A percentile compares a stretch with the other conserved stretches of the same genome.
Conservation (phyloP, 2,113 vertebrate species). For the Cygnus buccinator region DNA sequence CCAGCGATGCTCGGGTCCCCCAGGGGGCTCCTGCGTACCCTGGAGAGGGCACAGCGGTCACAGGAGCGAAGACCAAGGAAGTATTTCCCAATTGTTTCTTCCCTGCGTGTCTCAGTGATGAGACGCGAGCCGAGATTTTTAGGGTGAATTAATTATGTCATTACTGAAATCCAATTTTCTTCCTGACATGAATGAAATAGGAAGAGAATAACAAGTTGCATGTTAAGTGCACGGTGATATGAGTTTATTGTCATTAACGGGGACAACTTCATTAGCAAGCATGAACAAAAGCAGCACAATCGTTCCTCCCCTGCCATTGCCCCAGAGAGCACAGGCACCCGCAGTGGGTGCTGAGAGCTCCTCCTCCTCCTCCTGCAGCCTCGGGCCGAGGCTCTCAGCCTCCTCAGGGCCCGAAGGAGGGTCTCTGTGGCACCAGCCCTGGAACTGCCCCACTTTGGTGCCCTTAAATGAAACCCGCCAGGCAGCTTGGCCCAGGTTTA, state of each 20-base stretch:
- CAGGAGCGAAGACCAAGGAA: not conserved
- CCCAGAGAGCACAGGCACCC: not conserved
- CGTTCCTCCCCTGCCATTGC: not conserved
- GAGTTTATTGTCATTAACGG: not conserved
- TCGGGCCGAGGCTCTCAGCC: not conserved
- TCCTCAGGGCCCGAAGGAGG: not conserved
- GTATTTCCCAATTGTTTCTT: not conserved
- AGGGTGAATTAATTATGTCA: conserved; percentile 37
- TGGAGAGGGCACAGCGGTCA: not conserved
- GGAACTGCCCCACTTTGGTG: not conserved
- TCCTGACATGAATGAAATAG: conserved; percentile 54
- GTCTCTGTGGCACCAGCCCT: not conserved
- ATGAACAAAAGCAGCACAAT: not conserved
- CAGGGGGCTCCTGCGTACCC: not conserved
- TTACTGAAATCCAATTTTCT: conserved; percentile 58
- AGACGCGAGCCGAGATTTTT: not conserved
- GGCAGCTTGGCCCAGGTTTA: too few species aligned
- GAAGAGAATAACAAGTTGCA: conserved; percentile 34
- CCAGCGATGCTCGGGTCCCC: not conserved
- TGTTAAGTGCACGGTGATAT: not conserved
- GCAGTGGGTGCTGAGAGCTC: not conserved
- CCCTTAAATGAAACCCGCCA: not conserved
- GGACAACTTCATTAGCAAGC: conserved; percentile 56
- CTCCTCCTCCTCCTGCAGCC: not conserved
- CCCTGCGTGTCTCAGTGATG: not conserved